phyloP scores from a whole-genome alignment of 2,888 invertebrate genomes.

The Octodonta nipae region DNA sequence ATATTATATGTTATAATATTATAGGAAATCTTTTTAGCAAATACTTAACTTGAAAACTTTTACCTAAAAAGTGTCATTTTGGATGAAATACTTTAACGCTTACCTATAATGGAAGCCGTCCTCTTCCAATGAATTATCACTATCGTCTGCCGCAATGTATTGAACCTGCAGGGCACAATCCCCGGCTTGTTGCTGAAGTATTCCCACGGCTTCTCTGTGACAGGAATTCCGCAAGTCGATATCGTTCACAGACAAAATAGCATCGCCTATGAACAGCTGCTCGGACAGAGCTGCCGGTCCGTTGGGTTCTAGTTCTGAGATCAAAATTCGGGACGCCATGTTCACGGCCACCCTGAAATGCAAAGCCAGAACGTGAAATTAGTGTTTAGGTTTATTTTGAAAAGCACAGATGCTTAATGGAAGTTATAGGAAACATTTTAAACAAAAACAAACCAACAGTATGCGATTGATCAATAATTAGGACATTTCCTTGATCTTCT shows the following conservation, averaged over 20 bases:
- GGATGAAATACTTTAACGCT: no score
- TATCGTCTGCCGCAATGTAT: conserved; percentile 56
- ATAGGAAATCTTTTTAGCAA: no score
- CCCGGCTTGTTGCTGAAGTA: conserved; percentile 64
- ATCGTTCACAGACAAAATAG: conserved; percentile 69
- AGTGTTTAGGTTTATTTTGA: no score
- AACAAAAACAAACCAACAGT: no score
- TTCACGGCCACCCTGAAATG: conserved; percentile 62
- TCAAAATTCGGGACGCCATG: conserved; percentile 76
- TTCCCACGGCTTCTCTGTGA: conserved; percentile 69
- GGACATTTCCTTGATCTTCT: no score
- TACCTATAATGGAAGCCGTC: conserved; percentile 42
- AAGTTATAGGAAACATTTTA: no score
- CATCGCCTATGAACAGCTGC: conserved; percentile 68
- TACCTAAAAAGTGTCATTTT: no score
- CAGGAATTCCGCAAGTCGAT: conserved; percentile 63
- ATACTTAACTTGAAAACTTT: no score
- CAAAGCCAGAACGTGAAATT: no score
- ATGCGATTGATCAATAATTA: no score
- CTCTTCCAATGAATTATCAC: conserved; percentile 51
- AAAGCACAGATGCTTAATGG: no score
- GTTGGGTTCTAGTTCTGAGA: conserved; percentile 66
- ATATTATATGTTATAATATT: no score
- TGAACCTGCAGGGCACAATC: conserved; percentile 65
- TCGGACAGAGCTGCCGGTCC: conserved; percentile 66